Evolutionary conservation across 2,797 vertebrate species (phyloP).

Genomic region (Falco rusticolus): DNA sequence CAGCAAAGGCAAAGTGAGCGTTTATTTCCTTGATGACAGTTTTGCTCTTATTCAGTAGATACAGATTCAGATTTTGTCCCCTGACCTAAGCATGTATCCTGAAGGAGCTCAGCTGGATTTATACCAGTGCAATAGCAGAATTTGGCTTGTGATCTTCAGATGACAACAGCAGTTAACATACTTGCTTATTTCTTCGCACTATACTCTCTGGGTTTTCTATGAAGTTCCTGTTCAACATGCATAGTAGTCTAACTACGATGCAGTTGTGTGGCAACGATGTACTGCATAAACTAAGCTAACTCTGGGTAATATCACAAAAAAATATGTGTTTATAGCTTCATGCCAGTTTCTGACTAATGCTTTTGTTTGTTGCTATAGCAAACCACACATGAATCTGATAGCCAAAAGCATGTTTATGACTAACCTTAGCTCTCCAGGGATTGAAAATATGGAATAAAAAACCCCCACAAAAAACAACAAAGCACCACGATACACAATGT

Average conservation of each 20-base stretch:
- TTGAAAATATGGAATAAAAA: slow-evolving; percentile 42
- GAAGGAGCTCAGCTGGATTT: background rate
- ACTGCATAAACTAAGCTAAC: slow-evolving; percentile 67
- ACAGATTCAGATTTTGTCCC: background rate
- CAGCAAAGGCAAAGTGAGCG: background rate
- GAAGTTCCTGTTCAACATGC: background rate
- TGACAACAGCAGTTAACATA: background rate
- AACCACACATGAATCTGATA: slow-evolving; percentile 65
- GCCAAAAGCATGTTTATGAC: slow-evolving; percentile 65
- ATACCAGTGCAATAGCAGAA: background rate
- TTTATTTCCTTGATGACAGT: background rate
- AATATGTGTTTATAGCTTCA: slow-evolving; percentile 66
- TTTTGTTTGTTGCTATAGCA: slow-evolving; percentile 77
- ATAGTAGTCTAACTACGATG: background rate
- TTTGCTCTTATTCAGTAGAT: background rate
- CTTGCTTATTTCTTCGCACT: background rate
- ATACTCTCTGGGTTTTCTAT: background rate
- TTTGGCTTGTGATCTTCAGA: background rate
- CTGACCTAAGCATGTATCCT: background rate
- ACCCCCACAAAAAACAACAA: background rate
- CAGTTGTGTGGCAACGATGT: slow-evolving; percentile 53
- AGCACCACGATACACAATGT: slow-evolving; percentile 42
- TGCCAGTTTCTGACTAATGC: slow-evolving; percentile 75
- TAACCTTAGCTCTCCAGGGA: slow-evolving; percentile 65
- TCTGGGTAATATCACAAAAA: slow-evolving; percentile 69